Percentiles rank a stretch among this genome's conserved stretches.
These are phyloP conservation scores for Drosophila pruinosa DNA, from an alignment of 1,140 invertebrate species.

Conservation along the genomic window DNA sequence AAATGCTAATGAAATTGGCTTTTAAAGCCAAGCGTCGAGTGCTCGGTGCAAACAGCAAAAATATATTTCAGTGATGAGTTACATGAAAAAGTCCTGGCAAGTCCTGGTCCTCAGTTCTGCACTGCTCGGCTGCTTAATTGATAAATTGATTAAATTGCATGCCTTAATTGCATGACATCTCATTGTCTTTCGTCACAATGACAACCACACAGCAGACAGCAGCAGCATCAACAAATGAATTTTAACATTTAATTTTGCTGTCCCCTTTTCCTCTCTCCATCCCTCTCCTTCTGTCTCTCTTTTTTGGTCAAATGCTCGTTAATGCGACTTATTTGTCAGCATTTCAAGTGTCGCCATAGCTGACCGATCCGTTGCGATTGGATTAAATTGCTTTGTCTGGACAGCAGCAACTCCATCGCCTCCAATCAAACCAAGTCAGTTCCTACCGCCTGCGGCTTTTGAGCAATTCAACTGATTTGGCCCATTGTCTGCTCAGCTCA, in stretches of 20 bases:
- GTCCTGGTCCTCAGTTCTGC: not conserved
- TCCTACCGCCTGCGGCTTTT: conserved; percentile 5
- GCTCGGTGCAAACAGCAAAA: not conserved
- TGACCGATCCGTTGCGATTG: conserved; percentile 26
- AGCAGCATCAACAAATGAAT: conserved; percentile 37
- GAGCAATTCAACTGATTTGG: conserved; percentile 56
- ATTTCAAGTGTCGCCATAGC: conserved; percentile 65
- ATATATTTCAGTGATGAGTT: conserved; percentile 9
- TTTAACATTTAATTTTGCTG: conserved; percentile 62
- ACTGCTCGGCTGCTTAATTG: conserved; percentile 56
- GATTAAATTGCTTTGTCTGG: conserved; percentile 65
- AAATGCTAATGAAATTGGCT: conserved; percentile 81
- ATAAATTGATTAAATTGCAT: conserved; percentile 80
- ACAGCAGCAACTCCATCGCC: not conserved
- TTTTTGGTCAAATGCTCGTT: conserved; percentile 49
- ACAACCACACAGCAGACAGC: conserved; percentile 23
- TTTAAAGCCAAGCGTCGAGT: conserved; percentile 49
- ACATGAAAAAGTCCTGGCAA: conserved; percentile 14
- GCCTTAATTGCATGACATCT: conserved; percentile 64
- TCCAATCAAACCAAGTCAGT: not conserved
- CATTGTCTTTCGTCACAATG: conserved; percentile 36
- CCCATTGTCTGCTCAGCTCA: not conserved
- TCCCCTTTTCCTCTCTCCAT: not conserved
- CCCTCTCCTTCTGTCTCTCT: not conserved
- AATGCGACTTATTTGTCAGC: conserved; percentile 78